These are phyloP conservation scores for Catharus ustulatus DNA, from an alignment of 2,797 vertebrate species.

Conservation along the genomic window DNA sequence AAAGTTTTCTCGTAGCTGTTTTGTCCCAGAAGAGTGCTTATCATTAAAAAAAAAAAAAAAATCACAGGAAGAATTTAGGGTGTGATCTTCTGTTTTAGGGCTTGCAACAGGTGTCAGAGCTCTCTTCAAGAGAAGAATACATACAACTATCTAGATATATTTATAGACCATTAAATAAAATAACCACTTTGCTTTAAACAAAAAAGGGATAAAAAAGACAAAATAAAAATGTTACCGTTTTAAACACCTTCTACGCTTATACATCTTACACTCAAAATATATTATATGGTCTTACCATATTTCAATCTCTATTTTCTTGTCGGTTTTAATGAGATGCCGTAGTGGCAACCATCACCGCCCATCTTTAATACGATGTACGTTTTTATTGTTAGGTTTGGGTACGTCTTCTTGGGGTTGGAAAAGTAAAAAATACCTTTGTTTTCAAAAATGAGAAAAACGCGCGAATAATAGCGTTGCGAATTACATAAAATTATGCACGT, in stretches of 20 bases:
- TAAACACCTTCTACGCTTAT: neutral
- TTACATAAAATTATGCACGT: neutral
- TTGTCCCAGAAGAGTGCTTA: neutral
- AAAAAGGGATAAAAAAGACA: neutral
- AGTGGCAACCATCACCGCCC: neutral
- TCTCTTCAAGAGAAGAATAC: neutral
- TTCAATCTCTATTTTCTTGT: neutral
- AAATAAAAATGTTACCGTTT: neutral
- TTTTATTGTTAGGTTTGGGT: neutral
- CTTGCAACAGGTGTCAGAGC: conserved; percentile 39
- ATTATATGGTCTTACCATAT: neutral
- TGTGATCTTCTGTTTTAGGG: neutral
- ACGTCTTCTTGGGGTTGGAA: neutral
- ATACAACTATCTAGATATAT: neutral
- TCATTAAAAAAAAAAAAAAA: neutral
- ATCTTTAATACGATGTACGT: neutral
- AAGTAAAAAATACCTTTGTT: neutral
- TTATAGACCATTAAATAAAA: neutral
- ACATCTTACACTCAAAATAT: neutral
- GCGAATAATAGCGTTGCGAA: accelerated
- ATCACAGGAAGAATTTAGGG: accelerated
- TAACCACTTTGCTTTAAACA: neutral
- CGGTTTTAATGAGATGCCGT: neutral
- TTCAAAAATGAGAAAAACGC: neutral
- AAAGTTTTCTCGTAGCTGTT: neutral